Evolutionary conservation across 2,888 invertebrate species (phyloP).

Genomic region (Meiosimyza decipiens): DNA sequence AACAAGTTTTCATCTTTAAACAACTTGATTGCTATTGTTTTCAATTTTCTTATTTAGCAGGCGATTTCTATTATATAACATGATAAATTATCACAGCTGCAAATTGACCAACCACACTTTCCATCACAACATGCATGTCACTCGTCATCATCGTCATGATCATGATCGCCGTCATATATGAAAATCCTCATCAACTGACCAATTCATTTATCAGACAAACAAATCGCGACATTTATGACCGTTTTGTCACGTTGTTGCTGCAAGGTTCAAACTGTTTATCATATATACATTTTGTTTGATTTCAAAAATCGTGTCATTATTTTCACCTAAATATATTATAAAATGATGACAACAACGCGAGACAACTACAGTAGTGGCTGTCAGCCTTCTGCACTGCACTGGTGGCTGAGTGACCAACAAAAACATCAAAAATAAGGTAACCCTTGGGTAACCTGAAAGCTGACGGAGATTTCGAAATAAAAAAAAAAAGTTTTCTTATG

Average conservation of each 20-base stretch:
- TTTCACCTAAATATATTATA: slow-evolving; percentile 15
- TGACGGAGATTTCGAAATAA: too few species aligned
- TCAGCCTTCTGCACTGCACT: too few species aligned
- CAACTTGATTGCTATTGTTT: slow-evolving; percentile 20
- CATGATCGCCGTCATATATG: not conserved
- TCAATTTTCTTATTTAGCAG: not conserved
- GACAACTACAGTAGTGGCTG: not conserved
- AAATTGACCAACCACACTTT: slow-evolving; percentile 31
- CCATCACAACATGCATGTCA: not conserved
- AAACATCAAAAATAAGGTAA: too few species aligned
- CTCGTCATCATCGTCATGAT: not conserved
- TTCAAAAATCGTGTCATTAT: slow-evolving; percentile 10
- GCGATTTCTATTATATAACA: not conserved
- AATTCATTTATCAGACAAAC: slow-evolving; percentile 27
- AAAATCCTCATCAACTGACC: slow-evolving; percentile 24
- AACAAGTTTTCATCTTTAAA: not conserved
- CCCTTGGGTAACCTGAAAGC: too few species aligned
- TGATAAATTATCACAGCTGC: slow-evolving; percentile 26
- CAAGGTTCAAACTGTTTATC: slow-evolving; percentile 24
- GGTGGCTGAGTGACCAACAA: too few species aligned
- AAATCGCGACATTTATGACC: slow-evolving; percentile 33
- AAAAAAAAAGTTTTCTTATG: too few species aligned
- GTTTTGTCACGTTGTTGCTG: slow-evolving; percentile 17
- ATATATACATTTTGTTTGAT: slow-evolving; percentile 16
- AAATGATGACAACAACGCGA: slow-evolving; percentile 14